Percentiles rank a stretch among this genome's conserved stretches.
Evolutionary conservation across 2,888 invertebrate genomes (phyloP).

Genomic region (Andrena trimmerana): DNA sequence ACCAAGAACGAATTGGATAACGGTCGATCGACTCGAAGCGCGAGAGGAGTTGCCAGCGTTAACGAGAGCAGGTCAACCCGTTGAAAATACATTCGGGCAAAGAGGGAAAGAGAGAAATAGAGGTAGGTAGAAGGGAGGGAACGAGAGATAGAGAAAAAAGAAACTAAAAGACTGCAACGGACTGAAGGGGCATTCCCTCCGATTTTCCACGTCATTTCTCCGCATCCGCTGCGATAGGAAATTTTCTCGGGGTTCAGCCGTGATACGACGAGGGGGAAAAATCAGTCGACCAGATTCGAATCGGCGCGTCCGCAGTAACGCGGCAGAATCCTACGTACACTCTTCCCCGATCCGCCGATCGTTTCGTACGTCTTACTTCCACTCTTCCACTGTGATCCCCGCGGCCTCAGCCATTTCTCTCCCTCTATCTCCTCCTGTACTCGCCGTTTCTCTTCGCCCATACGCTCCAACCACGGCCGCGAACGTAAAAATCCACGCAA

Average conservation of each 20-base stretch:
- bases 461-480: conserved; percentile 19
- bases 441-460: conserved; percentile 23
- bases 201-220: conserved; percentile 71
- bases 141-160: conserved; percentile 9
- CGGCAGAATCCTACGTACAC: conserved; percentile 39
- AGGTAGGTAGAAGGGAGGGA: not conserved
- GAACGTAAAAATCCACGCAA: conserved; percentile 44
- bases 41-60: conserved; percentile 48
- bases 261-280: conserved; percentile 63
- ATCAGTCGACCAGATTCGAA: conserved; percentile 67
- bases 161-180: conserved; percentile 61
- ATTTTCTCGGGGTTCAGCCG: conserved; percentile 62
- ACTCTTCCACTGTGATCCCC: conserved; percentile 9
- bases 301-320: conserved; percentile 66
- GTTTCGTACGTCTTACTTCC: conserved; percentile 51
- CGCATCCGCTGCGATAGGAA: conserved; percentile 69
- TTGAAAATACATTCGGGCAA: conserved; percentile 46
- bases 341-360: conserved; percentile 17
- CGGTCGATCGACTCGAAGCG: conserved; percentile 35
- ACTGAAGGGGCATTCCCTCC: conserved; percentile 60
- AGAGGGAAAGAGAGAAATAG: not conserved
- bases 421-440: conserved; percentile 10
- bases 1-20: conserved; percentile 29
- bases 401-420: not conserved
- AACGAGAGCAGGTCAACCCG: conserved; percentile 58